phyloP scores from a whole-genome alignment of 2,113 vertebrate genomes.

The Mesitornis unicolor region DNA sequence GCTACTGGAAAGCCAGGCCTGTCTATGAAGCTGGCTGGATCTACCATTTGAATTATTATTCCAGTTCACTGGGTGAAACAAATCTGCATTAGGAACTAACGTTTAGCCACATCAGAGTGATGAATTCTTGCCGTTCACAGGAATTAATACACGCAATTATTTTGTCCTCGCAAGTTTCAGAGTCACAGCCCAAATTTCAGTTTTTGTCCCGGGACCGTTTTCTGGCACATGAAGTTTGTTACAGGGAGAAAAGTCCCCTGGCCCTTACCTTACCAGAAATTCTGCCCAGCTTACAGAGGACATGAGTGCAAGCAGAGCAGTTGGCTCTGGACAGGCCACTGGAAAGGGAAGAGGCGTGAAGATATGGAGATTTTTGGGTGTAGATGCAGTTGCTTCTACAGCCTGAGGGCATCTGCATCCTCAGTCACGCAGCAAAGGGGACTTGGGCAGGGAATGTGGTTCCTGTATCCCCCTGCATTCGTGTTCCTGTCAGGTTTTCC shows the following conservation, averaged over 20 bases:
- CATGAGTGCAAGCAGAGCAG: neutral
- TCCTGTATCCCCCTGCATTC: neutral
- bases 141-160: neutral
- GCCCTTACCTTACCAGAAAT: neutral
- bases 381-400: neutral
- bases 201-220: neutral
- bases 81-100: neutral
- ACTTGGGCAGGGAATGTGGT: neutral
- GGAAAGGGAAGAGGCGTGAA: neutral
- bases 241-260: neutral
- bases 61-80: neutral
- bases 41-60: neutral
- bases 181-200: neutral
- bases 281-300: fast-evolving
- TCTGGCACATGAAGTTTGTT: neutral
- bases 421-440: neutral
- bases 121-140: neutral
- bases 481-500: conserved; percentile 2
- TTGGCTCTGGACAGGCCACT: neutral
- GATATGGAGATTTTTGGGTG: neutral
- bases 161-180: neutral
- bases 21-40: neutral
- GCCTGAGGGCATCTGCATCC: neutral
- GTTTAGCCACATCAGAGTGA: neutral
- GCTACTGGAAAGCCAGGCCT: neutral